Percentiles rank a stretch among this genome's conserved stretches.
These are phyloP conservation scores for Pampusana beccarii DNA, from an alignment of 2,113 vertebrate species.

Conservation along the genomic window DNA sequence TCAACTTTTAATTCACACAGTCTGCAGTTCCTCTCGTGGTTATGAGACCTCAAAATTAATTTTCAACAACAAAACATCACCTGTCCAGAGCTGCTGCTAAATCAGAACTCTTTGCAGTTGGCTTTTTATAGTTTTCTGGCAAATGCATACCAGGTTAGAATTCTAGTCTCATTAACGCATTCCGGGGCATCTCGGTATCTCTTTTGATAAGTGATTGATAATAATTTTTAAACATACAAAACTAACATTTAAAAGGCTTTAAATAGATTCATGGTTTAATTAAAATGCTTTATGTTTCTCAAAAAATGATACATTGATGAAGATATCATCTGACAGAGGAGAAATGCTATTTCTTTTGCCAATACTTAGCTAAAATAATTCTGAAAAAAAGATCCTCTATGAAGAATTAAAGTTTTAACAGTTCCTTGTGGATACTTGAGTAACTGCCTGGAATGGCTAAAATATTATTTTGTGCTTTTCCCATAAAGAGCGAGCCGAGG, in stretches of 20 bases:
- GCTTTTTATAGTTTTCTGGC: not conserved
- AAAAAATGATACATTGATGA: not conserved
- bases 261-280: not conserved
- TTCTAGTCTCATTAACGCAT: not conserved
- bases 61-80: not conserved
- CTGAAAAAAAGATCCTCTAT: not conserved
- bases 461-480: constrained; percentile 41
- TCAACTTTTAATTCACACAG: not conserved
- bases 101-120: not conserved
- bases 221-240: not conserved
- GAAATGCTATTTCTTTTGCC: not conserved
- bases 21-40: not conserved
- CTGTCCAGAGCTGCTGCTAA: not conserved
- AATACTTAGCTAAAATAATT: not conserved
- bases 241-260: not conserved
- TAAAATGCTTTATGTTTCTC: not conserved
- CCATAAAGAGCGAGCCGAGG: not conserved
- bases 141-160: not conserved
- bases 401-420: constrained; percentile 12
- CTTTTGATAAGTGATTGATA: not conserved
- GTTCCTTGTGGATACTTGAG: not conserved
- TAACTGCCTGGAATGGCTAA: constrained; percentile 15
- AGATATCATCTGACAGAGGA: not conserved
- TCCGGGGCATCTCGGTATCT: not conserved
- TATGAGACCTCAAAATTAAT: not conserved